phyloP scores from a whole-genome alignment of 2,888 invertebrate genomes.

The Tanypteryx hageni region DNA sequence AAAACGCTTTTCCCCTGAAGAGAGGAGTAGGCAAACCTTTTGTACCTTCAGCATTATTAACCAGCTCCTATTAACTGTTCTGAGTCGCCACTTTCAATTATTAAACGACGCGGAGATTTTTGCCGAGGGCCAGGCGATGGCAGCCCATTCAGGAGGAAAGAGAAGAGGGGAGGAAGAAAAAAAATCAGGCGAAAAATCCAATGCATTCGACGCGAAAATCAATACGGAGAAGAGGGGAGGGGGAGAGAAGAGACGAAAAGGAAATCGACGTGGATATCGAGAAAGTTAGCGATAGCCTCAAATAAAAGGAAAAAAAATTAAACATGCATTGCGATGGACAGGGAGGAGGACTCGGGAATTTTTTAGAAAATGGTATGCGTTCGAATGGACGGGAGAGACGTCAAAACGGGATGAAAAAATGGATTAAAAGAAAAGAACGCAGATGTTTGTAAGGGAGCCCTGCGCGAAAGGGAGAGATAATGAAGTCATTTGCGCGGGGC shows the following conservation, averaged over 20 bases:
- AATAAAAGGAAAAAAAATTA: too few species aligned
- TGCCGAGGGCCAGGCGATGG: background rate
- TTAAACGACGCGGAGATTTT: background rate
- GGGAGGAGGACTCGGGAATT: too few species aligned
- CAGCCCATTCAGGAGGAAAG: background rate
- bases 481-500: too few species aligned
- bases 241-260: background rate
- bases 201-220: background rate
- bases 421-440: too few species aligned
- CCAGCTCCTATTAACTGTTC: background rate
- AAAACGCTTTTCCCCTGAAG: too few species aligned
- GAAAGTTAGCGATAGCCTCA: background rate
- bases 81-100: background rate
- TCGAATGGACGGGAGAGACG: too few species aligned
- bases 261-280: background rate
- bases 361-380: too few species aligned
- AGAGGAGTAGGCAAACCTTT: too few species aligned
- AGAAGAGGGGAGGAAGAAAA: background rate
- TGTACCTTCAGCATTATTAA: background rate
- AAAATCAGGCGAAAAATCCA: background rate
- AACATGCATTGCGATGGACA: too few species aligned
- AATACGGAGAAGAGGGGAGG: background rate
- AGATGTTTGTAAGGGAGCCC: too few species aligned
- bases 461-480: too few species aligned
- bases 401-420: too few species aligned